Base-by-base conservation (phyloP, 1,140 invertebrate genomes). In the Scaptomyza pallida region DNA sequence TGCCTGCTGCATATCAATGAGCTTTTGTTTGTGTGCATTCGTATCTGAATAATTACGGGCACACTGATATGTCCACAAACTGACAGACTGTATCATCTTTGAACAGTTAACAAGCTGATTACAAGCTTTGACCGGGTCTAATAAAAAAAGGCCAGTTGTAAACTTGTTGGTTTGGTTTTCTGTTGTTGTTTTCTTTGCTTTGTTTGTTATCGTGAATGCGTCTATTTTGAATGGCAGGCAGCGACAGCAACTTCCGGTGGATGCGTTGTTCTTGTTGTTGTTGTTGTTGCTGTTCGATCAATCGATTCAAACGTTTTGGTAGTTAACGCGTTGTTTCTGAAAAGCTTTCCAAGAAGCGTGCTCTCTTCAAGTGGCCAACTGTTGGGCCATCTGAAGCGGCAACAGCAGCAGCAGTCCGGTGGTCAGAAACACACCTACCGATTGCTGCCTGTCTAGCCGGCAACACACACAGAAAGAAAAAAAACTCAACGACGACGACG, bases 381-480 rank as follows among this genome's bases (percentile, higher is more conserved):
- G 51, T 78, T 55, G 72, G 60, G 37, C 63, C 43, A 15, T 57
- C 19, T 23, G 30, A 19, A 19, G 47, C 17, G 9, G 19, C 50
- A 47, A 26, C 33, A 30, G 30, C 50, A 45, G 57, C 41, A 10
- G 61, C 62, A 74, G 52, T 60, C 79, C 79, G 56, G 79, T 82
- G 79, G 79, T 57, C 71, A 63, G 54, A 43, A 80, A 80, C 81
- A 88, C 82, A 77, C 81, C 78, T 88, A 88, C 77, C 75, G 70
- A 70, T 45, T 72, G 78, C 77, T 81, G 82, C 55, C 65, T 57
- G 75, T 75, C 65, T 77, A 74, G 75, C 59, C 69, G 77, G 56
- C 59, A 35, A 50, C 19, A 48, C 5, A 5, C 8, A 9, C 26
- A 8, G 0, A 30, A 30, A 30, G 9, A 30, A 30, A 30, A 30